phyloP scores from a whole-genome alignment of 2,113 vertebrate species.

The Pseudopipra pipra region DNA sequence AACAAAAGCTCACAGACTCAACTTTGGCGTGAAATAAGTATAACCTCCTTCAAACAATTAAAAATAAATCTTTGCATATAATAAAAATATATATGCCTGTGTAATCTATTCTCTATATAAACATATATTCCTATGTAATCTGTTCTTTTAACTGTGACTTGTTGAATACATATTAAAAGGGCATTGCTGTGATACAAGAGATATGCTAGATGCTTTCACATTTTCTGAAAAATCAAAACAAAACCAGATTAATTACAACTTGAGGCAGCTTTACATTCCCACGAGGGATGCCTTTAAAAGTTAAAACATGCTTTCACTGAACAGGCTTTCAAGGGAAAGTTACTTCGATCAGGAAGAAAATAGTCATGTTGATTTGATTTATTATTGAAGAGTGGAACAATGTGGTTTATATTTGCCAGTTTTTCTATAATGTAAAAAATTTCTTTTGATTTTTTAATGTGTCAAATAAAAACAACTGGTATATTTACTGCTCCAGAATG shows the following conservation, averaged over 20 bases:
- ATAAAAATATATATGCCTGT: not conserved
- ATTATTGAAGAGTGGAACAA: not conserved
- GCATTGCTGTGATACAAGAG: not conserved
- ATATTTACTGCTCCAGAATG: not conserved
- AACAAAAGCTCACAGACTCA: not conserved
- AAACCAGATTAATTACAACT: not conserved
- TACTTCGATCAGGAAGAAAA: not conserved
- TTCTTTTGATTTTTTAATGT: not conserved
- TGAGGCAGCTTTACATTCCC: not conserved
- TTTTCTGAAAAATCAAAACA: constrained; percentile 8
- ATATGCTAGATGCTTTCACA: not conserved
- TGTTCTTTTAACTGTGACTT: not conserved
- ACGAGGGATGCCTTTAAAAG: not conserved
- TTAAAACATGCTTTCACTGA: constrained; percentile 29
- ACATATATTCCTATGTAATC: not conserved
- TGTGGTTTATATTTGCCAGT: not conserved
- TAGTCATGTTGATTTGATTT: constrained; percentile 15
- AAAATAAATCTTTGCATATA: not conserved
- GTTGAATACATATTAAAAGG: not conserved
- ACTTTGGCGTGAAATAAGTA: not conserved
- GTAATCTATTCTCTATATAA: not conserved
- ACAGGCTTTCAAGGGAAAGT: constrained; percentile 16
- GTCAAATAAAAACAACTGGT: constrained; percentile 9
- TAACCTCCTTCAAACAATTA: not conserved
- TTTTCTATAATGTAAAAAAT: not conserved